Evolutionary conservation across 2,888 invertebrate genomes (phyloP).

Genomic region (Hypolimnas misippus): DNA sequence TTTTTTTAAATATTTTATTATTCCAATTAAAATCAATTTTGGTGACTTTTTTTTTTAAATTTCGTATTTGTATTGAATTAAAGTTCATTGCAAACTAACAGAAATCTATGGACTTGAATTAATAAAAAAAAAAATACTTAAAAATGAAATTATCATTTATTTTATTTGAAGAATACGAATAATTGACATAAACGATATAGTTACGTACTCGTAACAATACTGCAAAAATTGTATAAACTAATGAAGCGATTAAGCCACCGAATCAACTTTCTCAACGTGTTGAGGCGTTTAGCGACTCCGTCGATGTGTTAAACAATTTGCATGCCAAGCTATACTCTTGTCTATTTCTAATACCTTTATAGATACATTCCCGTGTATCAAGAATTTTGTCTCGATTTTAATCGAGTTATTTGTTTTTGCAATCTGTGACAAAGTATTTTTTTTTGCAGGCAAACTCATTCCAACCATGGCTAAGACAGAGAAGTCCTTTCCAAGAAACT

Average conservation of each 20-base stretch:
- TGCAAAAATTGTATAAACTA: neutral
- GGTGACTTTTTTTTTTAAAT: too few species aligned
- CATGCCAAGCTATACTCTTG: neutral
- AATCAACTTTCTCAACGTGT: constrained; percentile 29
- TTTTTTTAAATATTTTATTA: too few species aligned
- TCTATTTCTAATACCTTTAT: neutral
- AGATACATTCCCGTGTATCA: too few species aligned
- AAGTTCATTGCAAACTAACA: too few species aligned
- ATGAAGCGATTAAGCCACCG: constrained; percentile 11
- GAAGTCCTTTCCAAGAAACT: constrained; percentile 80
- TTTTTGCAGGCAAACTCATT: constrained; percentile 68
- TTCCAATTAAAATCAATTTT: too few species aligned
- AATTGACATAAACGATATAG: too few species aligned
- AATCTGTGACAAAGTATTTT: constrained; percentile 41
- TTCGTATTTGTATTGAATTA: too few species aligned
- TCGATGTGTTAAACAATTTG: constrained; percentile 46
- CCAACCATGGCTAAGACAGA: constrained; percentile 80
- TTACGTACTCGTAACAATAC: too few species aligned
- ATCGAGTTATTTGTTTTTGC: constrained; percentile 12
- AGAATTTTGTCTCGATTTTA: neutral
- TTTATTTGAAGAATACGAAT: too few species aligned
- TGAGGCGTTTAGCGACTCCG: constrained; percentile 27
- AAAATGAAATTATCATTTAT: too few species aligned
- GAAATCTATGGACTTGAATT: too few species aligned
- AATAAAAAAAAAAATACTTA: too few species aligned